phyloP scores from a whole-genome alignment of 2,888 invertebrate species.

The Metacarcinus magister region DNA sequence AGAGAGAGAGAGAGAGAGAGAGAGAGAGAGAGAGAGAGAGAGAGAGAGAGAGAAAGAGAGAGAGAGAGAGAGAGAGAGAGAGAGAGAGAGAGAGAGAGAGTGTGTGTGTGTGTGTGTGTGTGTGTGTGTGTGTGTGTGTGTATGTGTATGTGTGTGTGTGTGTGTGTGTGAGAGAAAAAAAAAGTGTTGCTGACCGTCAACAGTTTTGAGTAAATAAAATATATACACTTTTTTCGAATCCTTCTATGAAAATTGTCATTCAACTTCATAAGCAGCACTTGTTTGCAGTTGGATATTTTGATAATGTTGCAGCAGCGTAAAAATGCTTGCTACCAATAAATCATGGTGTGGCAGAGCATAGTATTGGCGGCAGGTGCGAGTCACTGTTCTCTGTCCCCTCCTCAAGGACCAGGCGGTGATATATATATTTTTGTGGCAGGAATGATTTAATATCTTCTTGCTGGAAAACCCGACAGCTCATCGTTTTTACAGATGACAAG shows the following conservation, averaged over 20 bases:
- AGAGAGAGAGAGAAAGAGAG: slow-evolving; percentile 40
- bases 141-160: too few relatives aligned
- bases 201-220: not conserved
- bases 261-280: not conserved
- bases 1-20: slow-evolving; percentile 49
- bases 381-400: not conserved
- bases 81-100: not conserved
- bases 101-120: too few relatives aligned
- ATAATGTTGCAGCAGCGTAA: not conserved
- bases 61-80: not conserved
- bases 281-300: not conserved
- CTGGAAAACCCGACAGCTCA: slow-evolving; percentile 55
- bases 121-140: too few relatives aligned
- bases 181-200: too few relatives aligned
- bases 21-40: slow-evolving; percentile 55
- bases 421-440: not conserved
- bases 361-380: not conserved
- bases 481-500: slow-evolving; percentile 51
- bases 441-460: slow-evolving; percentile 21
- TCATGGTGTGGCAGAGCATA: not conserved
- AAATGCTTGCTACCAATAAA: not conserved
- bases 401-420: not conserved
- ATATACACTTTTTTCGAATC: not conserved
- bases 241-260: not conserved
- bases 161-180: not conserved